Conservation (phyloP, 2,797 vertebrate species). For the Pygocentrus nattereri region DNA sequence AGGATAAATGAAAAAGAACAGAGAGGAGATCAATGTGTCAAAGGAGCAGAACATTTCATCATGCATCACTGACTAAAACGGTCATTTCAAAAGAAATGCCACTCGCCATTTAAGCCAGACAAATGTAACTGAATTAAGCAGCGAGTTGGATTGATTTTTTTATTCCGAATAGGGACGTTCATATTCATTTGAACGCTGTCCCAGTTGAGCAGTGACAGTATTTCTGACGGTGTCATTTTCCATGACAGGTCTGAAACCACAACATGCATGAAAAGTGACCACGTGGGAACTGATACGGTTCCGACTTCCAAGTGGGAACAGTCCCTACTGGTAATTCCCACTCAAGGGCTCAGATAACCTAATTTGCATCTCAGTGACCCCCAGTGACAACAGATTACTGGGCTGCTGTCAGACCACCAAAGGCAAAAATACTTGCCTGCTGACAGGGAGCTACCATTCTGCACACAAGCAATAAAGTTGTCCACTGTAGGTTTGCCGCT, state of each 20-base stretch:
- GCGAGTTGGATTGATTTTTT: background rate
- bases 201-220: background rate
- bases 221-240: background rate
- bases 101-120: constrained; percentile 1
- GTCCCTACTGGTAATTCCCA: too few species aligned
- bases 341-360: too few species aligned
- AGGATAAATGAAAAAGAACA: background rate
- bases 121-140: background rate
- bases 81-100: background rate
- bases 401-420: too few species aligned
- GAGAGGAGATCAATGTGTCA: background rate
- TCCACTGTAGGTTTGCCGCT: too few species aligned
- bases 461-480: too few species aligned
- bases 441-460: too few species aligned
- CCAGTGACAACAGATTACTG: too few species aligned
- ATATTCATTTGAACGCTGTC: background rate
- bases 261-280: background rate
- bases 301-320: too few species aligned
- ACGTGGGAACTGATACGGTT: too few species aligned
- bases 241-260: too few species aligned
- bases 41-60: background rate
- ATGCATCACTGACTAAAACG: background rate
- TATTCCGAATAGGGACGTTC: background rate
- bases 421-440: too few species aligned
- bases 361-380: too few species aligned